phyloP scores from a whole-genome alignment of 2,113 vertebrate genomes.

The Callospermophilus lateralis region DNA sequence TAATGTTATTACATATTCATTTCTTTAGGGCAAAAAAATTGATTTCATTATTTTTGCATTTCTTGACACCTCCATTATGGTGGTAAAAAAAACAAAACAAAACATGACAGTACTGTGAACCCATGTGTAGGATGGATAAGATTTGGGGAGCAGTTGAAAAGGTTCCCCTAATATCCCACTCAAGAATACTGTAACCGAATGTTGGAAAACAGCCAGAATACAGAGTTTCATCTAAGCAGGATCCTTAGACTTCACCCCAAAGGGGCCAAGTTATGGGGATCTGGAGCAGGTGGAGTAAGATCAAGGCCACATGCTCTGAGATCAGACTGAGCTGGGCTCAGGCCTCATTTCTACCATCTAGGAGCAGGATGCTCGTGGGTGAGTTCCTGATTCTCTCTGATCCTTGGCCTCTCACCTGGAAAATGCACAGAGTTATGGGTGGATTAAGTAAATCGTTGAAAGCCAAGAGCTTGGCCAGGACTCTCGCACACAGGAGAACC shows the following conservation, averaged over 20 bases:
- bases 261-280: not conserved
- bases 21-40: not conserved
- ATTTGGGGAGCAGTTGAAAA: not conserved
- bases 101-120: fast-evolving
- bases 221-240: not conserved
- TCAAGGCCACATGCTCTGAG: not conserved
- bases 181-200: not conserved
- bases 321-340: not conserved
- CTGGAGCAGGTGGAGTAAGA: not conserved
- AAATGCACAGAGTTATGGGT: not conserved
- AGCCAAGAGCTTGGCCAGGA: not conserved
- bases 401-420: not conserved
- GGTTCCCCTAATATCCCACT: not conserved
- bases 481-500: not conserved
- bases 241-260: not conserved
- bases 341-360: not conserved
- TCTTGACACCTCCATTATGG: not conserved
- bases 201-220: constrained; percentile 6
- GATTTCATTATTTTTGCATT: not conserved
- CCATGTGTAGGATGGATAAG: not conserved
- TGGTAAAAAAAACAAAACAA: not conserved
- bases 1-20: not conserved
- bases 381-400: not conserved
- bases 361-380: not conserved
- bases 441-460: not conserved